phyloP scores from a whole-genome alignment of 2,888 invertebrate species.

The Cantharis nigra region DNA sequence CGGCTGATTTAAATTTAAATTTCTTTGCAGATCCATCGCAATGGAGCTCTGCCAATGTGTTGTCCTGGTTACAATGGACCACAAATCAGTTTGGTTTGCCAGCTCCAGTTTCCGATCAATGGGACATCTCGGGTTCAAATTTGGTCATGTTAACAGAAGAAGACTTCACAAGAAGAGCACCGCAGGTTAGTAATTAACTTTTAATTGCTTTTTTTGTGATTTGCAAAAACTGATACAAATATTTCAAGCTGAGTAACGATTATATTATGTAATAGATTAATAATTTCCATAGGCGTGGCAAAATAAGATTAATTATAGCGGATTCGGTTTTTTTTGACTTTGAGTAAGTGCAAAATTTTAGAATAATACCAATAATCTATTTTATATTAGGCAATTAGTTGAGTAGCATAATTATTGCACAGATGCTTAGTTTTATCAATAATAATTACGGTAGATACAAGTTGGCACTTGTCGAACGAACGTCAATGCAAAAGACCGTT shows the following conservation, averaged over 20 bases:
- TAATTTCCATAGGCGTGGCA: background rate
- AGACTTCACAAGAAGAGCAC: constrained; percentile 81
- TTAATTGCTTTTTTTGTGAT: background rate
- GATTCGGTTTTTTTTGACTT: background rate
- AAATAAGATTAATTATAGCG: background rate
- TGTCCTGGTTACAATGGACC: constrained; percentile 89
- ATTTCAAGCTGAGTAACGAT: background rate
- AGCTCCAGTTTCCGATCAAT: constrained; percentile 73
- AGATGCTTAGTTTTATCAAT: background rate
- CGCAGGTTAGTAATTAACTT: constrained; percentile 68
- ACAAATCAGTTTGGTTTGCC: constrained; percentile 78
- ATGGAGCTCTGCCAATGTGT: constrained; percentile 85
- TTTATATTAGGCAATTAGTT: background rate
- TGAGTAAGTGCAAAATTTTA: background rate
- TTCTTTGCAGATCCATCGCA: constrained; percentile 77
- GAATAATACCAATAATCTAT: background rate
- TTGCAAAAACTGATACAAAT: background rate
- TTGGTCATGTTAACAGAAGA: constrained; percentile 80
- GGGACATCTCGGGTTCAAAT: constrained; percentile 78
- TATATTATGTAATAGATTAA: background rate
- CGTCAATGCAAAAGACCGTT: constrained; percentile 28
- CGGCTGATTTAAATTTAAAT: background rate
- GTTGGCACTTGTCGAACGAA: constrained; percentile 28
- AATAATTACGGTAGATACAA: constrained; percentile 20
- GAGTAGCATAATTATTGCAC: background rate